Base-by-base conservation (phyloP, 2,113 vertebrate species). In the Chinchilla lanigera region DNA sequence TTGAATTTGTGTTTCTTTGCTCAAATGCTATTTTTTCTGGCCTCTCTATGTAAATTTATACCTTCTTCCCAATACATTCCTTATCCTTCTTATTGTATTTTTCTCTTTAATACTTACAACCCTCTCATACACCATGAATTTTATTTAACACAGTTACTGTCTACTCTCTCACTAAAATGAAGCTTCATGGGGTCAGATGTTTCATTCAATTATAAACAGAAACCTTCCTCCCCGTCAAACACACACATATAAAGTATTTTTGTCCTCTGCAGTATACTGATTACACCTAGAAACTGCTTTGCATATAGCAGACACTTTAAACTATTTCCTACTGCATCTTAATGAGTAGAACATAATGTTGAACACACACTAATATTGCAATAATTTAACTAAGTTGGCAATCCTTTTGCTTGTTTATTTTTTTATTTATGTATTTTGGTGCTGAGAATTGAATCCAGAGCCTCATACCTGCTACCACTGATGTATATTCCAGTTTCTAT, bases 101-200 rank as follows among this genome's bases (percentile, higher is more conserved):
- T 84, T 71, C 44, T 89, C 58, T 80, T 78, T 78, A 85, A 52
- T 28, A 86, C 54, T 78, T 86, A 63, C 5, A 24, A 90, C 12
- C 17, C 58, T 94, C 69, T 89, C 12, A 93, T 24, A 81, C 58
- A 92, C 8, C 28, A 81, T 24, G 35, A 13, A 75, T 93, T 89
- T 54, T 75, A 60, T 86, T 93, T 91, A 81, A 94, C 50, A 71
- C 78, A 30, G 30, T 93, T 88, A 93, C 52, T 95, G 7, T 71
- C 33, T 90, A n/a, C 96, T 58, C 14, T 89, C 65, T 94, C 65
- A 89, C 30, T 71, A 91, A 93, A 87, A 86, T 83, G 63, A 96
- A 95, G 33, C 13, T 90, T 24, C 11, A 35, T 17, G 13, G 86
- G 30, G 83, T 47, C 3, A 85, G 52, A 82, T 38, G 38, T 52